phyloP scores from a whole-genome alignment of 2,888 invertebrate species.

The Uropetala carovei region DNA sequence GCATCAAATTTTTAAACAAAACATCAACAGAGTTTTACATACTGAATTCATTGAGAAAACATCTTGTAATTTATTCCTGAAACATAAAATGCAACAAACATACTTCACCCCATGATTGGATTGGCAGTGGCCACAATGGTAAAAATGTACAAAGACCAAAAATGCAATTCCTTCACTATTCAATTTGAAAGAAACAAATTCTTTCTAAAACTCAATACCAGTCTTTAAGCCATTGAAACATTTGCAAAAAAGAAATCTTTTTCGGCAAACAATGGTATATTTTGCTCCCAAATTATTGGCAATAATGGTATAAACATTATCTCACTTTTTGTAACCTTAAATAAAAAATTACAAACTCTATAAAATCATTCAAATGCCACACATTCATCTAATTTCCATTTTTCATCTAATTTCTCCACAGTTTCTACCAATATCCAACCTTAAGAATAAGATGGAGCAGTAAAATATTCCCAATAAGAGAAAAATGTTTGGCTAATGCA shows the following conservation, averaged over 20 bases:
- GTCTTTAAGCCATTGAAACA: background rate
- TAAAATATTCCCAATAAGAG: background rate
- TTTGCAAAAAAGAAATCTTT: background rate
- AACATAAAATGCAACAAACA: background rate
- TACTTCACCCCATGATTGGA: background rate
- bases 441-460: conserved; percentile 29
- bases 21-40: no score
- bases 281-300: background rate
- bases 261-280: background rate
- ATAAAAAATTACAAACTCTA: conserved; percentile 40
- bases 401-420: conserved; percentile 35
- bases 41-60: no score
- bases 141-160: background rate
- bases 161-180: background rate
- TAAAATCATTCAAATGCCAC: conserved; percentile 43
- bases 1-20: no score
- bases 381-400: conserved; percentile 36
- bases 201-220: background rate
- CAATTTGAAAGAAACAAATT: background rate
- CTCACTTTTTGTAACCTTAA: background rate
- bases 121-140: background rate
- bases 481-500: conserved; percentile 25
- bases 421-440: conserved; percentile 20
- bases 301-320: background rate
- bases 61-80: no score